A percentile compares a stretch with the other conserved stretches of the same genome.
Conservation (phyloP, 2,888 invertebrate species). For the Syrphus vitripennis region DNA sequence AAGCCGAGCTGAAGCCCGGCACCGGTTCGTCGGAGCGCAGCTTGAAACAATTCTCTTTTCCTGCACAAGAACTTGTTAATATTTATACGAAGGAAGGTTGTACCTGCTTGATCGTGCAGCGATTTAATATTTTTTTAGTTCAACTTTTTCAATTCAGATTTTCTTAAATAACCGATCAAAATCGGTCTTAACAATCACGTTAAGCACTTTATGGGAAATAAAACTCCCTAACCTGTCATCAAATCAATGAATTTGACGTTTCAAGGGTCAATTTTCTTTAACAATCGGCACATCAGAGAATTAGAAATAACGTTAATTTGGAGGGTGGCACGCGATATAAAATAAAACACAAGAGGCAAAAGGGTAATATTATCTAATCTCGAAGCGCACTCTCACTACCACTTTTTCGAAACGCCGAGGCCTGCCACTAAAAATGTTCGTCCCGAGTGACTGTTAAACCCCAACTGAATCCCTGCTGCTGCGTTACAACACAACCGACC, state of each 20-base stretch:
- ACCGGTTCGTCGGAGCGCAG: slow-evolving; percentile 89
- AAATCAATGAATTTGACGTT: slow-evolving; percentile 33
- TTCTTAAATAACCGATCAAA: not conserved
- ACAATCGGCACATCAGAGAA: slow-evolving; percentile 78
- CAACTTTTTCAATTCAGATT: not conserved
- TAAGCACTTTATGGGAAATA: slow-evolving; percentile 35
- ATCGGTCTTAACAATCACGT: slow-evolving; percentile 16
- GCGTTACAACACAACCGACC: slow-evolving; percentile 72
- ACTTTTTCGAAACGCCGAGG: slow-evolving; percentile 66
- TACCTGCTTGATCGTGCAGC: not conserved
- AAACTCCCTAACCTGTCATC: slow-evolving; percentile 45
- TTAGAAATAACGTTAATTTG: slow-evolving; percentile 73
- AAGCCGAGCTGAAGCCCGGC: slow-evolving; percentile 89
- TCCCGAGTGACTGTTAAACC: slow-evolving; percentile 82
- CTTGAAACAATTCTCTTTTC: slow-evolving; percentile 77
- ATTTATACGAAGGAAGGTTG: too few relatives aligned
- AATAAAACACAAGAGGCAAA: slow-evolving; percentile 54
- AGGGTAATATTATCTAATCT: slow-evolving; percentile 75
- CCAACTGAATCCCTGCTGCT: slow-evolving; percentile 81
- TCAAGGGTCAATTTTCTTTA: slow-evolving; percentile 28
- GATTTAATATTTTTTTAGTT: not conserved
- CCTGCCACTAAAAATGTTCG: slow-evolving; percentile 72
- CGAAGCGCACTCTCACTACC: slow-evolving; percentile 67
- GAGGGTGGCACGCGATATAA: slow-evolving; percentile 41
- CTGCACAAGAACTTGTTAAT: slow-evolving; percentile 23